Evolutionary conservation across 1,140 invertebrate species (phyloP), one percentile per base, ranked within the genome.

Genomic region (Babylonia areolata): DNA sequence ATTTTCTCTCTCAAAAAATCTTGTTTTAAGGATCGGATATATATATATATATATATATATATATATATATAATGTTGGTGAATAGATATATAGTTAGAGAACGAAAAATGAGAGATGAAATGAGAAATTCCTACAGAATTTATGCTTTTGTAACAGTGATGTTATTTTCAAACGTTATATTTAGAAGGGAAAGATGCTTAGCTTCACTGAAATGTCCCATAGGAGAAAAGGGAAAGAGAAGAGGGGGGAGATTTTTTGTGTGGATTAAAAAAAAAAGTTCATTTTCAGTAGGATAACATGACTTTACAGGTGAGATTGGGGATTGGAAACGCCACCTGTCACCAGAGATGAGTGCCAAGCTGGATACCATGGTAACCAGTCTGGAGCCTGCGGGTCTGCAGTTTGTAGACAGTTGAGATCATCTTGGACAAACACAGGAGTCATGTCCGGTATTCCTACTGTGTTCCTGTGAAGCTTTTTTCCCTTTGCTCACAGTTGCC

Each of bases 311-410:
- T 79, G 87, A 89, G 86, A 84, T 92, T 69, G 91, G 91, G 28
- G 89, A 90, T 73, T 92, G 91, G 91, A 89, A 89, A 35, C 89
- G 90, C 54, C 86, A 90, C 80, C 81, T 92, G 17, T 84, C 85
- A n/a, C 39, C 84, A 40, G 89, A 91, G 23, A 88, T 90, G 84
- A 85, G 87, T n/a, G 33, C 82, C 11, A 81, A 90, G 73, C 86
- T 91, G 33, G 89, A 91, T 80, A 83, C 85, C 35, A 88, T 91
- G 37, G 87, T 78, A 2, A 80, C 82, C 5, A 90, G 89, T 73
- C 85, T 92, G 28, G 80, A 83, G 6, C 75, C 88, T 46, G 82
- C 81, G 78, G 91, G 88, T 15, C 73, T 92, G 0, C 85, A 54
- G 3, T 89, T 92, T 75, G 73, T 40, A 28, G 87, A 88, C 54